Evolutionary conservation across 2,888 invertebrate species (phyloP).

Genomic region (Cryptocephalus moraei): DNA sequence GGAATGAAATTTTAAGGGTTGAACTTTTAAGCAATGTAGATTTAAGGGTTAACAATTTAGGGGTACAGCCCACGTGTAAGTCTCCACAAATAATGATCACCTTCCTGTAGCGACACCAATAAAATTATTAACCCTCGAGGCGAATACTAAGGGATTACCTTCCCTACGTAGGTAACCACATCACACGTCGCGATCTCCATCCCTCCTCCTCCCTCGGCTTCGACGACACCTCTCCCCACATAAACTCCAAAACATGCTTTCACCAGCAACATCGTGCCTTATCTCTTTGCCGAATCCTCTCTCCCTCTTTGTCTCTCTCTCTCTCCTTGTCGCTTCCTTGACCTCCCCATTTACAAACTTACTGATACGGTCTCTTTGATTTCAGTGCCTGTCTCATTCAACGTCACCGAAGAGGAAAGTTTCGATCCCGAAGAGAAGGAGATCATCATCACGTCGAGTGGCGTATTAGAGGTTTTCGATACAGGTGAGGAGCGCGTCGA

Average conservation of each 20-base stretch:
- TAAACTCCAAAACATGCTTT: not conserved
- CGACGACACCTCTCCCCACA: not conserved
- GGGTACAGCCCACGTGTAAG: too few relatives aligned
- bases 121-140: too few relatives aligned
- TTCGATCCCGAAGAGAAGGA: slow-evolving; percentile 42
- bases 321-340: too few relatives aligned
- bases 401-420: slow-evolving; percentile 43
- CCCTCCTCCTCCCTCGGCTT: too few relatives aligned
- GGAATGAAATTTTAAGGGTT: too few relatives aligned
- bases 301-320: not conserved
- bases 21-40: too few relatives aligned
- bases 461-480: slow-evolving; percentile 44
- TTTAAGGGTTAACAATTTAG: too few relatives aligned
- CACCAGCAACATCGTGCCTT: slow-evolving; percentile 6
- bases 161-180: too few relatives aligned
- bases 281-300: not conserved
- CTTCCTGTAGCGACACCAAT: too few relatives aligned
- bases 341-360: not conserved
- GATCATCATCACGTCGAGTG: slow-evolving; percentile 43
- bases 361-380: slow-evolving; percentile 3
- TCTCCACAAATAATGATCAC: too few relatives aligned
- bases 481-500: slow-evolving; percentile 40
- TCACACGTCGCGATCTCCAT: too few relatives aligned
- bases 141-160: too few relatives aligned
- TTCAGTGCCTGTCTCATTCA: slow-evolving; percentile 36